Base-by-base conservation (phyloP, 2,888 invertebrate species). In the Lamellibrachia satsuma region DNA sequence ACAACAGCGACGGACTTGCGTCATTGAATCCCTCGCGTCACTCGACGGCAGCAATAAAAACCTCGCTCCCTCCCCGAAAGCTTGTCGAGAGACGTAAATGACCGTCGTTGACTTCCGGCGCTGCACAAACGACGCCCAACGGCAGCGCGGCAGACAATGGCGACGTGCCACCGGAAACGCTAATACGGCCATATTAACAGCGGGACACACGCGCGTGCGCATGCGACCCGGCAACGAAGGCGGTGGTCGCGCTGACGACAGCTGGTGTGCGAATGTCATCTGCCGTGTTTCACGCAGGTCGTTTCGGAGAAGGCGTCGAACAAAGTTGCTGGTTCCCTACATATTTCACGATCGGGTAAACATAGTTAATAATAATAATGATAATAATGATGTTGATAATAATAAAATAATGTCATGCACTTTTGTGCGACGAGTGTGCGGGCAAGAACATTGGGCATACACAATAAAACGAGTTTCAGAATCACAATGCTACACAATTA, bases 81-180 rank as follows among this genome's bases (percentile, higher is more conserved):
- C 75, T 22, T 75, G 75, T 75, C 75, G 75, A 15, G 22, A 75
- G 75, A 75, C 75, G n/a, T 75, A 75, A 75, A 75, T n/a, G 75
- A 4, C 75, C 75, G 22, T 75, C n/a, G 75, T 75, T 75, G 22
- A 75, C 75, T 75, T 75, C 75, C 75, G 75, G 75, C 22, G 15
- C 75, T 75, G 75, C 75, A n/a, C 75, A 22, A 75, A 75, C n/a
- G 75, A 75, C 75, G 75, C 75, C n/a, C 75, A n/a, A 75, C 75
- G 75, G 75, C 22, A 75, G 75, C 15, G 22, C 22, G 75, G 22
- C 75, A 22, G 75, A 75, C 75, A 75, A 75, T 75, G 75, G 75
- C 75, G 75, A 75, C 22, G 22, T 75, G 75, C 75, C n/a, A 75
- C 75, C 75, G 75, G 75, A 75, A 75, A 22, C 75, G 75, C 75